A percentile compares a stretch with the other conserved stretches of the same genome.
phyloP scores from a whole-genome alignment of 2,797 vertebrate species.

The Odontamblyopus lacepedii region DNA sequence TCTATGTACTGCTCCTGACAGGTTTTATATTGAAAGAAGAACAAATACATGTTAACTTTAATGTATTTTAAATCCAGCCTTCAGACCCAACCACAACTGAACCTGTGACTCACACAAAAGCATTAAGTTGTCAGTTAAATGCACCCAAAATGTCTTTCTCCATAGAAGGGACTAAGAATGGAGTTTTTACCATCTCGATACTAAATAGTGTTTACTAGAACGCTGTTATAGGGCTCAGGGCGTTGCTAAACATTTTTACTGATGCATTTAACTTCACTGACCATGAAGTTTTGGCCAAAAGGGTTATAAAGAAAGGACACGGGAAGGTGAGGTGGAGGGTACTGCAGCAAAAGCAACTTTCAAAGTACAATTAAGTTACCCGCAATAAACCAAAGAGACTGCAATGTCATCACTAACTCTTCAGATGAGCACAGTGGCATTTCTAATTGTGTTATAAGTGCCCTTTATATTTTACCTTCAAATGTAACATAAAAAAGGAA shows the following conservation, averaged over 20 bases:
- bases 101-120: neutral
- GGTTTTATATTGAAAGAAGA: neutral
- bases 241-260: slow-evolving; percentile 6
- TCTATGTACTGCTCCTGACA: no score
- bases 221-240: neutral
- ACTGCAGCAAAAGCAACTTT: slow-evolving; percentile 11
- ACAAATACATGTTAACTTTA: neutral
- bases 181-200: neutral
- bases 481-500: neutral
- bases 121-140: neutral
- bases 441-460: neutral
- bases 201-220: neutral
- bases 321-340: neutral
- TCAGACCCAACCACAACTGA: no score
- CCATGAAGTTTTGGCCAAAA: neutral
- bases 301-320: slow-evolving; percentile 5
- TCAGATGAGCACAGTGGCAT: neutral
- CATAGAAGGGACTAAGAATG: neutral
- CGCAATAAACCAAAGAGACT: neutral
- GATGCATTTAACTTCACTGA: slow-evolving; percentile 13
- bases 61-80: no score
- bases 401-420: neutral
- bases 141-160: neutral
- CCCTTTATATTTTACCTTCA: neutral
- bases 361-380: neutral